Evolutionary conservation across 2,797 vertebrate species (phyloP).

Genomic region (Heterohyrax brucei): DNA sequence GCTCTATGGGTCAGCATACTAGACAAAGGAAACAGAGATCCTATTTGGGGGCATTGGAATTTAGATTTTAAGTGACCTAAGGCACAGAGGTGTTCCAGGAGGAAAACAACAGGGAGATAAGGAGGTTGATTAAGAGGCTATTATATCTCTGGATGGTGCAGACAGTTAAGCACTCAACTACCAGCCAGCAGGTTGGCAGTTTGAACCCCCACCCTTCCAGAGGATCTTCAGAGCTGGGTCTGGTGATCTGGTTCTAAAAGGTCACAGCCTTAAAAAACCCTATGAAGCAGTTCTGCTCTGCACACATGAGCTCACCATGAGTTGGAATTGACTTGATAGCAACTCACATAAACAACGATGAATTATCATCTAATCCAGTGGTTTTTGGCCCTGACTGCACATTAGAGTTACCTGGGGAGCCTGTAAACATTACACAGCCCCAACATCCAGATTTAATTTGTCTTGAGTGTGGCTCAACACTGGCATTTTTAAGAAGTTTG

Average conservation of each 20-base stretch:
- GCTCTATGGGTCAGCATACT: neutral
- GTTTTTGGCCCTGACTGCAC: neutral
- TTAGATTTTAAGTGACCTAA: slow-evolving; percentile 33
- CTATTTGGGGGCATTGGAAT: neutral
- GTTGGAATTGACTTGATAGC: neutral
- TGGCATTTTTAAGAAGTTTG: slow-evolving; percentile 21
- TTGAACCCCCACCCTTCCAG: neutral
- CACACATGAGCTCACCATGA: neutral
- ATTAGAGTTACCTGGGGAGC: neutral
- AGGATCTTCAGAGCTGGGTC: neutral
- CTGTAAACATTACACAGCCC: neutral
- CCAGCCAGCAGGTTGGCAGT: neutral
- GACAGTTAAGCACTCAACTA: too few species aligned
- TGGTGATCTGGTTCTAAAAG: neutral
- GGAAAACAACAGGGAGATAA: neutral
- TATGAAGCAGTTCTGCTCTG: neutral
- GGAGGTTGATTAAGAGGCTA: neutral
- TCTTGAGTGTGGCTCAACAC: neutral
- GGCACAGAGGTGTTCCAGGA: neutral
- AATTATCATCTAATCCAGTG: neutral
- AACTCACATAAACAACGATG: neutral
- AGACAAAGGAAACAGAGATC: neutral
- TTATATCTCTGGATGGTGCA: neutral
- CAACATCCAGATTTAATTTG: slow-evolving; percentile 5
- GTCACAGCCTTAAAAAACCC: neutral